phyloP scores from a whole-genome alignment of 2,888 invertebrate species.

The Cheilosia urbana region DNA sequence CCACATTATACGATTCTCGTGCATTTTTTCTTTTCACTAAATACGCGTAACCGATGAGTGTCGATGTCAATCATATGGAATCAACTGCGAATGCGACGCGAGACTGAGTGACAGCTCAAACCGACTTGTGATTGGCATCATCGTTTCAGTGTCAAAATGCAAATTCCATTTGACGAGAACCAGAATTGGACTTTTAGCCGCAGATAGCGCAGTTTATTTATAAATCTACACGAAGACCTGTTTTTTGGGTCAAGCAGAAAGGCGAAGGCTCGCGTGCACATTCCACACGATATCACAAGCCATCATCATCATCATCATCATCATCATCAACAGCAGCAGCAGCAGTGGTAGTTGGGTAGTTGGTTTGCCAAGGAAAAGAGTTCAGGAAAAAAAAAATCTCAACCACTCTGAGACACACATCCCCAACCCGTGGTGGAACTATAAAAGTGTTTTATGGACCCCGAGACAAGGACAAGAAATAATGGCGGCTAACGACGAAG shows the following conservation, averaged over 20 bases:
- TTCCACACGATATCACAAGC: slow-evolving; percentile 14
- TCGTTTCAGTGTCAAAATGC: slow-evolving; percentile 67
- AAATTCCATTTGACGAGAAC: slow-evolving; percentile 62
- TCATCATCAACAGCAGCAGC: slow-evolving; percentile 22
- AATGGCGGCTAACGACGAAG: slow-evolving; percentile 81
- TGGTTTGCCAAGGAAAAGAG: slow-evolving; percentile 14
- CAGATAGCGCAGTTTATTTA: slow-evolving; percentile 16
- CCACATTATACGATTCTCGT: slow-evolving; percentile 24
- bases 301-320: slow-evolving; percentile 23
- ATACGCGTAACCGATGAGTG: slow-evolving; percentile 75
- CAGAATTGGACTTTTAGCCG: slow-evolving; percentile 18
- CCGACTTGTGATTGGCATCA: slow-evolving; percentile 73
- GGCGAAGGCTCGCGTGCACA: background rate
- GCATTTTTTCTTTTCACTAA: slow-evolving; percentile 54
- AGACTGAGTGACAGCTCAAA: slow-evolving; percentile 64
- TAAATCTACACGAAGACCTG: slow-evolving; percentile 1
- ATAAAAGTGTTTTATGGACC: slow-evolving; percentile 84
- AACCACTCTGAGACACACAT: slow-evolving; percentile 12
- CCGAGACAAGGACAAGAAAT: slow-evolving; percentile 82
- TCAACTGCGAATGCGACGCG: slow-evolving; percentile 60
- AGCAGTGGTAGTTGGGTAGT: slow-evolving; percentile 15
- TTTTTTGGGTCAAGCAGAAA: slow-evolving; percentile 45
- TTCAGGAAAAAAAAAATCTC: slow-evolving; percentile 17
- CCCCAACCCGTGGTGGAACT: slow-evolving; percentile 78
- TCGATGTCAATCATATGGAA: slow-evolving; percentile 74